Percentiles rank a stretch among this genome's conserved stretches.
phyloP scores from a whole-genome alignment of 2,113 vertebrate species.

The Emydocephalus ijimae region DNA sequence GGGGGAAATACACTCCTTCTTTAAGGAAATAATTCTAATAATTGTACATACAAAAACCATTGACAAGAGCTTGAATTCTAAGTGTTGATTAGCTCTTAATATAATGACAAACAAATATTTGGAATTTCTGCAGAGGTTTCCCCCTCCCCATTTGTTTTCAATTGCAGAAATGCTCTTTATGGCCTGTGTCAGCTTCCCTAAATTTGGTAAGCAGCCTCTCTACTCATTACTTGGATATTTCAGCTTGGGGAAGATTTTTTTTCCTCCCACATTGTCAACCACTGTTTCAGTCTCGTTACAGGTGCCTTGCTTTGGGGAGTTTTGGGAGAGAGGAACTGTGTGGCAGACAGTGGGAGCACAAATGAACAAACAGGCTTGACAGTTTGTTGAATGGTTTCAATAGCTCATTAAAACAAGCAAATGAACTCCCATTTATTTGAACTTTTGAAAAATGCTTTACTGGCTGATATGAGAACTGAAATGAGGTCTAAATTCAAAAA shows the following conservation, averaged over 20 bases:
- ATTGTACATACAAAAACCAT: neutral
- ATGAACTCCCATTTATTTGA: neutral
- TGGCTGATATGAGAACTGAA: neutral
- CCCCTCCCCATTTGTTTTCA: neutral
- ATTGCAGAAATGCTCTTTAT: neutral
- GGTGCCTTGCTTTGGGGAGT: neutral
- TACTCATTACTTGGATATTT: neutral
- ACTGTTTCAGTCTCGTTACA: neutral
- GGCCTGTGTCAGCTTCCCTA: neutral
- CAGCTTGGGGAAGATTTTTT: neutral
- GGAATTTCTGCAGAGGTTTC: neutral
- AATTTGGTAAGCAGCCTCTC: neutral
- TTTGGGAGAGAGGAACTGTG: neutral
- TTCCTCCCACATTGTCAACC: neutral
- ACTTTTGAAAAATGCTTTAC: neutral
- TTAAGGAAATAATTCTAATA: neutral
- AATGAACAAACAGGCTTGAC: neutral
- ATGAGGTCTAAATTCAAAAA: neutral
- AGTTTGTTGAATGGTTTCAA: neutral
- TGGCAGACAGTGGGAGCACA: neutral
- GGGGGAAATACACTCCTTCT: neutral
- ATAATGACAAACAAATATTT: neutral
- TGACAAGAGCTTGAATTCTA: neutral
- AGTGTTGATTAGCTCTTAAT: neutral
- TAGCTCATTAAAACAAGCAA: neutral